These are phyloP conservation scores for Didymodactylos carnosus DNA, from an alignment of 2,888 invertebrate species.

Conservation along the genomic window DNA sequence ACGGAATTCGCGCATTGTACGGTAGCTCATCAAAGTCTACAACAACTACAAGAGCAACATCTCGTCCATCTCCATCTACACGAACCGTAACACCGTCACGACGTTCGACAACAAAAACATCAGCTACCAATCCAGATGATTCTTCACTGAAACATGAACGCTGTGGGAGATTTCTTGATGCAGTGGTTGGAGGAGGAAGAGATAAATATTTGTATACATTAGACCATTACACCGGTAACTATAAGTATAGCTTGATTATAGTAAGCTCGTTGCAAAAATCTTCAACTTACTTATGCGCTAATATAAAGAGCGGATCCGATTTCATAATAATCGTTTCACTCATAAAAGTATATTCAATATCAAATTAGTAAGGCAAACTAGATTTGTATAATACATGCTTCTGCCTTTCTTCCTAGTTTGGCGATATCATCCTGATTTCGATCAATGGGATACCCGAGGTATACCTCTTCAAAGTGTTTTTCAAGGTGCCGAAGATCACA, in stretches of 20 bases:
- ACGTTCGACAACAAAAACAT: background rate
- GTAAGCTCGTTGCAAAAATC: too few species aligned
- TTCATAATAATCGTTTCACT: too few species aligned
- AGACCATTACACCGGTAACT: too few species aligned
- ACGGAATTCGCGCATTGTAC: background rate
- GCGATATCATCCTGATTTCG: background rate
- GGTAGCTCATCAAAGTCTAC: too few species aligned
- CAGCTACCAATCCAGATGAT: background rate
- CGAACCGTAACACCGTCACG: background rate
- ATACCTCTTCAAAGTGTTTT: background rate
- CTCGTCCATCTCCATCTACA: background rate
- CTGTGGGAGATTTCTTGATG: background rate
- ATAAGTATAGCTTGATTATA: too few species aligned
- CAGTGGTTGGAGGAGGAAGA: background rate
- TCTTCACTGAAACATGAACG: background rate
- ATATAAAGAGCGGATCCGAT: too few species aligned
- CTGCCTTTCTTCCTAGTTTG: too few species aligned
- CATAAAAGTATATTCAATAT: too few species aligned
- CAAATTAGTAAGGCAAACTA: too few species aligned
- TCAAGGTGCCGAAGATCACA: background rate
- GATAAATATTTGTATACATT: background rate
- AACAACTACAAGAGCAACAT: background rate
- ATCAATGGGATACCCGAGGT: background rate
- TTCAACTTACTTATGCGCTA: too few species aligned
- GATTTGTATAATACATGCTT: too few species aligned